Percentiles rank a stretch among this genome's conserved stretches.
Conservation (phyloP, 2,113 vertebrate species). For the Osmerus mordax region DNA sequence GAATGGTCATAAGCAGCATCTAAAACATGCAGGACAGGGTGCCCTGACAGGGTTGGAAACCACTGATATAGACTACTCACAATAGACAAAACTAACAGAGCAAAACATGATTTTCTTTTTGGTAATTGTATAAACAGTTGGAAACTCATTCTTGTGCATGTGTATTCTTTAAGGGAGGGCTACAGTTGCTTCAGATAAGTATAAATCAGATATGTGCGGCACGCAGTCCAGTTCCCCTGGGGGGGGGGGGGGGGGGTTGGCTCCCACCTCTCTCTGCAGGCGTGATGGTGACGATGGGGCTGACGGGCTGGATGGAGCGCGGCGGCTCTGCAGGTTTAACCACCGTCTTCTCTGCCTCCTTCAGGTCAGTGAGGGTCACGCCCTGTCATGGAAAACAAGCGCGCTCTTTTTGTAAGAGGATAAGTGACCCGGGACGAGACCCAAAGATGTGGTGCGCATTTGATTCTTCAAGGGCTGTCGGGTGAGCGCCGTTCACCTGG, state of each 20-base stretch:
- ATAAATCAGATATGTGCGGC: background rate
- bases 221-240: background rate
- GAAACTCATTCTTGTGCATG: no score
- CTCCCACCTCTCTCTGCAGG: conserved; percentile 71
- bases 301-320: conserved; percentile 67
- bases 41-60: no score
- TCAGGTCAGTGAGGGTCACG: conserved; percentile 86
- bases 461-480: no score
- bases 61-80: no score
- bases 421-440: background rate
- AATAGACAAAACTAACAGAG: no score
- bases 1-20: no score
- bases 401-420: background rate
- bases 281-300: conserved; percentile 70
- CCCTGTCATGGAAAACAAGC: conserved; percentile 66
- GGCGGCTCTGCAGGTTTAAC: conserved; percentile 52
- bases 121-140: no score
- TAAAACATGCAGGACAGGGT: no score
- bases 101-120: background rate
- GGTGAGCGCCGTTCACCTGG: conserved; percentile 68
- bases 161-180: no score
- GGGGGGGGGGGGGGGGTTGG: no score
- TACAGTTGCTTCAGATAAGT: no score
- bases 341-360: conserved; percentile 82
- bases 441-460: background rate